These are phyloP conservation scores for Ia io DNA, from an alignment of 2,113 vertebrate genomes.

Conservation along the genomic window DNA sequence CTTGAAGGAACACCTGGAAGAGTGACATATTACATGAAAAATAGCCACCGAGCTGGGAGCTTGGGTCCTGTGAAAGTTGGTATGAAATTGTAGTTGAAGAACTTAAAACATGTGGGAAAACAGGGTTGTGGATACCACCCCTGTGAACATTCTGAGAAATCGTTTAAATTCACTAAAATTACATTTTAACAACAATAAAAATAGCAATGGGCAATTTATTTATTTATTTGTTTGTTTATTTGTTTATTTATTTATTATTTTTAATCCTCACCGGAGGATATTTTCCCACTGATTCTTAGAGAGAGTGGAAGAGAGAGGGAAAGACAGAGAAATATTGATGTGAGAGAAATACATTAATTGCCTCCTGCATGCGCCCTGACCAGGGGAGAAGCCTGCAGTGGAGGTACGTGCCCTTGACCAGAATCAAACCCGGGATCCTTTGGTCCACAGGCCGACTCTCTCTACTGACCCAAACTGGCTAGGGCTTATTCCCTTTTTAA, in stretches of 20 bases:
- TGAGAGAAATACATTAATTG: too few relatives aligned
- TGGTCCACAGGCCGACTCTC: too few relatives aligned
- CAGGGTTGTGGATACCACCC: neutral
- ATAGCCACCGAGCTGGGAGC: neutral
- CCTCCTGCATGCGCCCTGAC: too few relatives aligned
- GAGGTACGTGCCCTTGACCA: too few relatives aligned
- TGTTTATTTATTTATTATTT: neutral
- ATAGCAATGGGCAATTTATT: neutral
- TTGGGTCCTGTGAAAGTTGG: neutral
- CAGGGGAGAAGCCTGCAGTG: too few relatives aligned
- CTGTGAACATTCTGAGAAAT: neutral
- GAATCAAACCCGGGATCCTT: too few relatives aligned
- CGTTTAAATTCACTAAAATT: neutral
- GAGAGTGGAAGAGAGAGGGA: too few relatives aligned
- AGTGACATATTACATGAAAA: neutral
- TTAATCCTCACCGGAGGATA: too few relatives aligned
- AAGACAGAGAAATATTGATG: too few relatives aligned
- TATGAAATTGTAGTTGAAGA: neutral
- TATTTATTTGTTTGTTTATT: too few relatives aligned
- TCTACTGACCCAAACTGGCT: too few relatives aligned
- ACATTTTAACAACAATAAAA: neutral
- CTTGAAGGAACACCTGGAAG: neutral
- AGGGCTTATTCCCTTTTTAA: neutral
- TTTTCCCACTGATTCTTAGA: too few relatives aligned
- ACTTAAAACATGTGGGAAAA: neutral